Evolutionary conservation across 2,797 vertebrate genomes (phyloP).

Genomic region (Thunnus albacares): DNA sequence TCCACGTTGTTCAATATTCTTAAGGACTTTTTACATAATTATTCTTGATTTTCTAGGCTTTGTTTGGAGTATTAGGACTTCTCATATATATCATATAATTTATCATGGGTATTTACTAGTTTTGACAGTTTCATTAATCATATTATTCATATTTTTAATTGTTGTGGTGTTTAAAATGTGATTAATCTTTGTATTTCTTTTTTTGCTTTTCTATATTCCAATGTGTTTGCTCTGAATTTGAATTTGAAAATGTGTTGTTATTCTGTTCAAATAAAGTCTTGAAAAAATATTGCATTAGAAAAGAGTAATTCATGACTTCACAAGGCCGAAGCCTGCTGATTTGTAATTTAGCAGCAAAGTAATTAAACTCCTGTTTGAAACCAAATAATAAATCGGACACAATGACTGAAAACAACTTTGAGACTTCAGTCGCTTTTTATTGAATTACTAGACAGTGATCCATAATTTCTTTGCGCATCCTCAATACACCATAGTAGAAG

Average conservation of each 20-base stretch:
- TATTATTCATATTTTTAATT: conserved; percentile 43
- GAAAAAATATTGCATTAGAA: conserved; percentile 12
- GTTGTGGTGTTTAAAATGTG: conserved; percentile 55
- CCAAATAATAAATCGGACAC: conserved; percentile 12
- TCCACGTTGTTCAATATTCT: conserved; percentile 23
- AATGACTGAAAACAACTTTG: conserved; percentile 9
- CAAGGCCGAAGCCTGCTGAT: not conserved
- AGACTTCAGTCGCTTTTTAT: conserved; percentile 77
- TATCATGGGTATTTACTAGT: conserved; percentile 18
- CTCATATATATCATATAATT: not conserved
- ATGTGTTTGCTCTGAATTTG: conserved; percentile 63
- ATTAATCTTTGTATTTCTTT: conserved; percentile 13
- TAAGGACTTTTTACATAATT: conserved; percentile 19
- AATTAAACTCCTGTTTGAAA: conserved; percentile 2
- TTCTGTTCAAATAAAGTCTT: conserved; percentile 73
- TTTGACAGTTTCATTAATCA: conserved; percentile 43
- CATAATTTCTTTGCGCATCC: conserved; percentile 66
- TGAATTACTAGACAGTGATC: conserved; percentile 73
- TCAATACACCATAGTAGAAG: conserved; percentile 61
- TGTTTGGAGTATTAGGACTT: conserved; percentile 28
- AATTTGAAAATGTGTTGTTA: conserved; percentile 58
- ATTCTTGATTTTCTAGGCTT: conserved; percentile 38
- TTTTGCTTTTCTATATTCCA: conserved; percentile 33
- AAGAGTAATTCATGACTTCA: conserved; percentile 13
- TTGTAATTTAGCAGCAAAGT: conserved; percentile 12